A percentile compares a stretch with the other conserved stretches of the same genome.
phyloP scores from a whole-genome alignment of 2,113 vertebrate species.

The Stercorarius parasiticus region DNA sequence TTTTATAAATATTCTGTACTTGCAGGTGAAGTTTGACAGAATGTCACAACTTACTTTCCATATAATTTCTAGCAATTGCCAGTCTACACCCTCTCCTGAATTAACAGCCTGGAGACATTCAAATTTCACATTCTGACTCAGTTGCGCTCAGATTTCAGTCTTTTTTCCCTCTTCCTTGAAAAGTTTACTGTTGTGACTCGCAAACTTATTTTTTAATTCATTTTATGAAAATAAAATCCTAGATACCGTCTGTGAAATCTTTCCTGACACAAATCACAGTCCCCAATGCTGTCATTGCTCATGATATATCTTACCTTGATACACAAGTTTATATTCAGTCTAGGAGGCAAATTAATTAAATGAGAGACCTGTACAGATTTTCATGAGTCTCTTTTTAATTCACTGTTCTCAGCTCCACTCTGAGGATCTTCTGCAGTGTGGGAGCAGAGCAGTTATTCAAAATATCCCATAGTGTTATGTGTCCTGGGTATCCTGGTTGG shows the following conservation, averaged over 20 bases:
- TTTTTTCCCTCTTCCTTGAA: neutral
- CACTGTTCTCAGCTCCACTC: neutral
- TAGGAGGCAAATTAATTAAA: neutral
- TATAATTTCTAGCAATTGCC: slow-evolving; percentile 33
- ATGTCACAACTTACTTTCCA: slow-evolving; percentile 23
- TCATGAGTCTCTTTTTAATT: neutral
- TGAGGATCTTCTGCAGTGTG: neutral
- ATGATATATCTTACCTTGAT: neutral
- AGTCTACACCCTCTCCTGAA: neutral
- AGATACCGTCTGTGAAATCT: neutral
- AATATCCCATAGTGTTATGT: neutral
- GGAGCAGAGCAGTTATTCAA: neutral
- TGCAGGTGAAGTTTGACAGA: slow-evolving; percentile 36
- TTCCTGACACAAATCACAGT: neutral
- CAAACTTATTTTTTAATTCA: neutral
- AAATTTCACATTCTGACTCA: neutral
- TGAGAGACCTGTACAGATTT: neutral
- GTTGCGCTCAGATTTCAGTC: neutral
- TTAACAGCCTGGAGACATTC: slow-evolving; percentile 3
- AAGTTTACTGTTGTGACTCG: neutral
- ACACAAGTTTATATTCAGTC: neutral
- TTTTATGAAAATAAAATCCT: neutral
- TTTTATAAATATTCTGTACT: slow-evolving; percentile 9
- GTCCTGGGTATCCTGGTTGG: neutral
- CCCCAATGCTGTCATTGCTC: fast-evolving